Base-by-base conservation (phyloP, 2,113 vertebrate species). In the Chrysemys picta region DNA sequence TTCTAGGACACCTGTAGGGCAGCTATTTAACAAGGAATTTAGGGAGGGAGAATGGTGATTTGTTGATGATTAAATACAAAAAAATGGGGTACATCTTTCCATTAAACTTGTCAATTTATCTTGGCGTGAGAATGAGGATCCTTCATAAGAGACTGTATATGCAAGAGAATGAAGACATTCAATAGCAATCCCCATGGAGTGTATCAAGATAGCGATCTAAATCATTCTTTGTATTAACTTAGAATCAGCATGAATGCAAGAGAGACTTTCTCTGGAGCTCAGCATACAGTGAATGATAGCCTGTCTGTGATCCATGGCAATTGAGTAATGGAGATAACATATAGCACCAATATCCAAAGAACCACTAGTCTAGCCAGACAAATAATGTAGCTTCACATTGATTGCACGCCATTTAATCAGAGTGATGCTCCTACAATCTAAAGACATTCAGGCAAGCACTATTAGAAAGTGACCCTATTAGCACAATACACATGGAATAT, bases 401-500 rank as follows among this genome's bases (percentile, higher is more conserved):
- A 59, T 76, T 88, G 9, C 79, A 88, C 80, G 82, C 10, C 80
- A 10, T 53, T 85, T 88, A 57, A 92, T 89, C 47, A 82, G 72
- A 7, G 75, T 87, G 57, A 81, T 94, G 45, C n/a, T 94, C 50
- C 89, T 88, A 69, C 65, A 17, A 10, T 8, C 35, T 69, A 69
- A 21, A 87, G 92, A 93, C 42, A 93, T 88, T 25, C 17, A 45
- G 21, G 42, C 78, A 93, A 84, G 35, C 85, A 84, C 62, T 94
- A 84, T 31, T 81, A 84, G 76, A 72, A 94, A 95, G 82, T 85
- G 90, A 91, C 91, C 62, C 22, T 89, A 50, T 95, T 95, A 95
- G 25, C 38, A 89, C 19, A 89, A 47, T n/a, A 94, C 87, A 93
- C 94, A 91, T 96, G 94, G 79, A 95, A 87, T 80, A 52, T 17